Evolutionary conservation across 2,888 invertebrate species (phyloP).

Genomic region (Odiellus spinosus): DNA sequence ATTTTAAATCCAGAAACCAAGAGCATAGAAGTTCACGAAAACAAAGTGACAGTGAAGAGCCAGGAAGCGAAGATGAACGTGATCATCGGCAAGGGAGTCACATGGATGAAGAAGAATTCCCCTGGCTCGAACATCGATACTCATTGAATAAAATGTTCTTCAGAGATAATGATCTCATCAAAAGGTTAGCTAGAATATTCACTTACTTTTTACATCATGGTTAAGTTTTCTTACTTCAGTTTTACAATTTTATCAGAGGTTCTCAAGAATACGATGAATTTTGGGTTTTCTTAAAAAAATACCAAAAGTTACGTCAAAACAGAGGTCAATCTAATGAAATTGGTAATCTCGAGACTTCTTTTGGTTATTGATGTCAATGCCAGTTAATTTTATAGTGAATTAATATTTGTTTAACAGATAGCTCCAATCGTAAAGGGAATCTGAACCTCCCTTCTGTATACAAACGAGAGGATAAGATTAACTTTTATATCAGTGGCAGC

Average conservation of each 20-base stretch:
- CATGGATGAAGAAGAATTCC: conserved; percentile 9
- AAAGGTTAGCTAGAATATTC: conserved; percentile 6
- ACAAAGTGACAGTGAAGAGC: too few relatives aligned
- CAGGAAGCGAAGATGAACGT: too few relatives aligned
- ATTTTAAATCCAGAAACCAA: too few relatives aligned
- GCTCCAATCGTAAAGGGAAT: background rate
- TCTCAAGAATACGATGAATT: conserved; percentile 18
- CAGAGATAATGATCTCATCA: conserved; percentile 11
- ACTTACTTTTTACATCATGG: background rate
- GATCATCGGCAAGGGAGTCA: background rate
- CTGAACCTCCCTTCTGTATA: background rate
- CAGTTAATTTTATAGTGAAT: background rate
- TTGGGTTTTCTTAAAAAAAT: conserved; percentile 19
- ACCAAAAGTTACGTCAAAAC: conserved; percentile 13
- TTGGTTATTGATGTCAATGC: background rate
- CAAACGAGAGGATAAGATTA: conserved; percentile 2
- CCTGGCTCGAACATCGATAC: conserved; percentile 7
- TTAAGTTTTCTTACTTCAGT: background rate
- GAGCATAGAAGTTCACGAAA: too few relatives aligned
- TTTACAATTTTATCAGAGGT: conserved; percentile 6
- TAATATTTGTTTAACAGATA: background rate
- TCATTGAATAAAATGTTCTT: conserved; percentile 19
- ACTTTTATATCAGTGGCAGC: conserved; percentile 8
- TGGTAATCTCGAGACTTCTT: background rate
- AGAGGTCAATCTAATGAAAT: conserved; percentile 3